Base-by-base conservation (phyloP, 2,797 vertebrate species). In the Anniella stebbinsi region DNA sequence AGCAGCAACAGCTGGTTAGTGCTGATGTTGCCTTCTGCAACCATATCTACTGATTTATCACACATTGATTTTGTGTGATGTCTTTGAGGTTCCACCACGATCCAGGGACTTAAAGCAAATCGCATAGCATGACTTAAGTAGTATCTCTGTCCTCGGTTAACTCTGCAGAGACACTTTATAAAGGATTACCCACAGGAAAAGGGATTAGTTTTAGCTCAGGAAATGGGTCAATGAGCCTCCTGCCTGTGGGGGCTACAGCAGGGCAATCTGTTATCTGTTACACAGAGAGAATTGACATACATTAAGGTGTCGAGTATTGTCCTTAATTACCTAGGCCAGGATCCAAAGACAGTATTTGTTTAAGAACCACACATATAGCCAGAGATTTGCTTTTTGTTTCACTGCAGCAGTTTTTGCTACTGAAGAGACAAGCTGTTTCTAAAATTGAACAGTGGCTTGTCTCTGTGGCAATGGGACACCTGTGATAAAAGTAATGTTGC, bases 101-200 rank as follows among this genome's bases (percentile, higher is more conserved):
- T 67, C 88, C 41, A 13, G 33, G 57, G 80, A 73, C 77, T 88
- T 87, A 80, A 63, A 70, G 45, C 72, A 86, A 88, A 93, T 89
- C 81, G 48, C 87, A 91, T 33, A 73, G 1, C 2, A 0, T 83
- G 93, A 91, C 84, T 89, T 92, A 80, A 92, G 73, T 1, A 86
- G 66, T 57, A 15, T 88, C 88, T 78, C 70, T 91, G 78, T 70
- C 84, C 45, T 60, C 70, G 87, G 73, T 70, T 78, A 91, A 89
- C 88, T 76, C 70, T 89, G 87, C 82, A 78, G 91, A 86, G 91
- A 80, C 93, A 77, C 88, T 89, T 93, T 90, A 90, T 33, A 23
- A 93, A 85, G 94, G 90, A 90, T 95, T 93, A 93, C 77, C 89
- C 89, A 89, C 84, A 92, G 84, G 81, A 67, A 83, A 23, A 92